Conservation (phyloP, 2,888 invertebrate species). For the Pseudococcus viburni region DNA sequence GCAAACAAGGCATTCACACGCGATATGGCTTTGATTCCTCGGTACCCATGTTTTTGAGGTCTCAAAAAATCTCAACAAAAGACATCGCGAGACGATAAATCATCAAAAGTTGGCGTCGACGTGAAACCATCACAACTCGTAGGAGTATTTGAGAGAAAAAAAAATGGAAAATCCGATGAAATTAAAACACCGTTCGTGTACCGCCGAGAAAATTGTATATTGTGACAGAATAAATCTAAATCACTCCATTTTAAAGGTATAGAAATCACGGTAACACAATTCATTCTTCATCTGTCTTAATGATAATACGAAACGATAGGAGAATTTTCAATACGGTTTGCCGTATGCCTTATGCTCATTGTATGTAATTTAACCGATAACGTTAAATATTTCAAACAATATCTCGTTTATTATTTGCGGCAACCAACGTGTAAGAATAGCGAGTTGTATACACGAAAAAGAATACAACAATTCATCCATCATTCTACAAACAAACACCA, state of each 20-base stretch:
- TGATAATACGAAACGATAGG: slow-evolving; percentile 28
- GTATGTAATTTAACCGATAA: slow-evolving; percentile 33
- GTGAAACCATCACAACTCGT: background rate
- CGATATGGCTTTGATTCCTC: background rate
- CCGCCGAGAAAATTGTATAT: background rate
- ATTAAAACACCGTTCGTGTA: background rate
- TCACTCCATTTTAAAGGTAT: slow-evolving; percentile 23
- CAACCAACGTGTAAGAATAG: background rate
- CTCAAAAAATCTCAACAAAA: background rate
- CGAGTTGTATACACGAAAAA: slow-evolving; percentile 30
- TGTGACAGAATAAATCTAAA: slow-evolving; percentile 24
- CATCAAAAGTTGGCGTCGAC: background rate
- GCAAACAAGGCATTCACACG: background rate
- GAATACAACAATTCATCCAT: slow-evolving; percentile 43
- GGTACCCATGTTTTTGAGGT: background rate
- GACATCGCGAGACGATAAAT: background rate
- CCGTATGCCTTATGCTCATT: slow-evolving; percentile 4
- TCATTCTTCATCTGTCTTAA: slow-evolving; percentile 39
- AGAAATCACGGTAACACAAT: slow-evolving; percentile 28
- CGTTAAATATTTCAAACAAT: slow-evolving; percentile 48
- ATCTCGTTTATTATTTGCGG: slow-evolving; percentile 42
- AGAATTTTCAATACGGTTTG: slow-evolving; percentile 23
- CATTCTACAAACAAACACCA: slow-evolving; percentile 41
- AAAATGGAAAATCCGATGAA: background rate
- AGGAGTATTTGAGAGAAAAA: background rate